Percentiles rank a stretch among this genome's conserved stretches.
These are phyloP conservation scores for Spongia lamella DNA, from an alignment of 37 sponge, comb jelly and placozoan genomes.

Conservation along the genomic window DNA sequence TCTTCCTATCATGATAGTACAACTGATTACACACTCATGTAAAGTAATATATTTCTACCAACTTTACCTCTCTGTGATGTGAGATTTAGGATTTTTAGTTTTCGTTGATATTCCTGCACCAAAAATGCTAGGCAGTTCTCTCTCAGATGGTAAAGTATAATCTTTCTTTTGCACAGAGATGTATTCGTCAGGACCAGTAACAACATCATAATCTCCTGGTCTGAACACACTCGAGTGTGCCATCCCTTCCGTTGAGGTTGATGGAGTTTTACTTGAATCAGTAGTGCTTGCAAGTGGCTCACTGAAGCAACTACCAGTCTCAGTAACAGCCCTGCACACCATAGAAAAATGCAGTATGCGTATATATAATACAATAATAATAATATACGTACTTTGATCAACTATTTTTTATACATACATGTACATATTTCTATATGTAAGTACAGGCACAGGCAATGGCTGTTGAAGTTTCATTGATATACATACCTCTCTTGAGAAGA, in stretches of 20 bases:
- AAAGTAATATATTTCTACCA: neutral
- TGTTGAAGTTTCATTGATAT: too few relatives aligned
- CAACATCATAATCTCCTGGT: conserved; percentile 64
- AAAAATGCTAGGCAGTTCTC: neutral
- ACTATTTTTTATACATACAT: too few relatives aligned
- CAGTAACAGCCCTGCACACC: neutral
- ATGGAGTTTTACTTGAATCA: too few relatives aligned
- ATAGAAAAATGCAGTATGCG: neutral
- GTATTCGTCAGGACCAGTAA: conserved; percentile 28
- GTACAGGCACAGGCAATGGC: too few relatives aligned
- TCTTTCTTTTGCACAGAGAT: conserved; percentile 46
- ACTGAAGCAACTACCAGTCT: conserved; percentile 7
- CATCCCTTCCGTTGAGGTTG: too few relatives aligned
- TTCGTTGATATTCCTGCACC: conserved; percentile 43
- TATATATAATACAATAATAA: too few relatives aligned
- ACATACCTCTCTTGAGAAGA: conserved; percentile 51
- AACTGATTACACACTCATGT: neutral
- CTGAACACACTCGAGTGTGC: conserved; percentile 63
- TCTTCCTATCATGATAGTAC: neutral
- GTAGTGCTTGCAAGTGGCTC: neutral
- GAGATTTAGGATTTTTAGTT: conserved; percentile 26
- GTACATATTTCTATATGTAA: too few relatives aligned
- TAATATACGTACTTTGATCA: too few relatives aligned
- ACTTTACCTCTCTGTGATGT: conserved; percentile 17
- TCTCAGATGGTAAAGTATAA: conserved; percentile 6